Percentiles rank a stretch among this genome's conserved stretches.
phyloP scores from a whole-genome alignment of 2,113 vertebrate species.

The Odocoileus virginianus region DNA sequence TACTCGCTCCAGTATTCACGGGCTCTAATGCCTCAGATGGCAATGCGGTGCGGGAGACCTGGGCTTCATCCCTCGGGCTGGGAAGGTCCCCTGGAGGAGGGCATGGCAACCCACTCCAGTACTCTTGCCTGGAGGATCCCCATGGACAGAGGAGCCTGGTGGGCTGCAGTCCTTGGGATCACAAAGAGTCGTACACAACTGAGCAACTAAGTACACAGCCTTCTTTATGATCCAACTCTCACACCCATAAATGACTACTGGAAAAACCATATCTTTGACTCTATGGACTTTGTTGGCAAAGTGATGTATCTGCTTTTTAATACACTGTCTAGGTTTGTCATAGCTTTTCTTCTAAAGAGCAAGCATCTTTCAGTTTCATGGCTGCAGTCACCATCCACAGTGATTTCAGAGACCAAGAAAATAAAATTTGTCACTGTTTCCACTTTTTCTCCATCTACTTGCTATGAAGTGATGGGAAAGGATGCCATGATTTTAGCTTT shows the following conservation, averaged over 20 bases:
- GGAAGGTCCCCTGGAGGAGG: not conserved
- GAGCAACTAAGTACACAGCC: not conserved
- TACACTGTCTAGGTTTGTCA: not conserved
- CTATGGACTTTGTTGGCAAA: not conserved
- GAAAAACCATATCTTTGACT: not conserved
- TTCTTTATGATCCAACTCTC: not conserved
- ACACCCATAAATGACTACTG: not conserved
- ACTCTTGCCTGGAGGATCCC: not conserved
- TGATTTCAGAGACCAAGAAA: not conserved
- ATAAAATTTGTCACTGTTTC: not conserved
- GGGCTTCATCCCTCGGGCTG: not conserved
- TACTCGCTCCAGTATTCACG: not conserved
- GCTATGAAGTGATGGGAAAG: not conserved
- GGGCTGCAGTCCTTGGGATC: not conserved
- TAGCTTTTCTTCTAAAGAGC: not conserved
- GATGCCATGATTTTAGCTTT: not conserved
- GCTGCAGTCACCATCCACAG: not conserved
- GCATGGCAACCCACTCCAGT: not conserved
- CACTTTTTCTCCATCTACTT: not conserved
- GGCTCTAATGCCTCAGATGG: not conserved
- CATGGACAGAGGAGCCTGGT: not conserved
- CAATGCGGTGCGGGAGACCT: not conserved
- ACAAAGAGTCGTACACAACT: not conserved
- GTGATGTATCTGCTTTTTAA: not conserved
- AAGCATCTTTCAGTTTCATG: not conserved